Percentiles rank a stretch among this genome's conserved stretches.
These are phyloP conservation scores for Napeogenes sylphis DNA, from an alignment of 2,888 invertebrate genomes.

Conservation along the genomic window DNA sequence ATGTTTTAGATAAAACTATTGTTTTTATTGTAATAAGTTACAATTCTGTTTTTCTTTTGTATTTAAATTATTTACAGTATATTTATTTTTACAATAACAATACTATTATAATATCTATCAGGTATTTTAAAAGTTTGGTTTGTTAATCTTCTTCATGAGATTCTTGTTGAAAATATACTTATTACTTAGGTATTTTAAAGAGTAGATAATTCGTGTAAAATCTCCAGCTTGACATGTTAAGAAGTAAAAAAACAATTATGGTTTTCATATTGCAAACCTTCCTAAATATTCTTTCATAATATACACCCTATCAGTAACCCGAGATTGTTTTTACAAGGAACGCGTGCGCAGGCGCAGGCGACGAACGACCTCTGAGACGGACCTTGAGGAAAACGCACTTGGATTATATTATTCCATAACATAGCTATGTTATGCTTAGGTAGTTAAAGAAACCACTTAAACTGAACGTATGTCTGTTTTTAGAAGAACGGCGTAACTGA, in stretches of 20 bases:
- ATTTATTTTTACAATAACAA: too few species aligned
- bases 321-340: constrained; percentile 64
- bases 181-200: too few species aligned
- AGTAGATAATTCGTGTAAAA: too few species aligned
- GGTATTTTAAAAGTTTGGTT: too few species aligned
- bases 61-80: too few species aligned
- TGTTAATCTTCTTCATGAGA: too few species aligned
- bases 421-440: not conserved
- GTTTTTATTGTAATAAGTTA: not conserved
- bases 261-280: not conserved
- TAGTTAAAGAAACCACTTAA: too few species aligned
- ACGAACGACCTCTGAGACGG: constrained; percentile 63
- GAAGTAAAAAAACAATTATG: too few species aligned
- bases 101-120: too few species aligned
- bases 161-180: too few species aligned
- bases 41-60: constrained; percentile 4
- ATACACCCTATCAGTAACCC: constrained; percentile 46
- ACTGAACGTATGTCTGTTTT: too few species aligned
- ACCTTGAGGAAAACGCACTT: constrained; percentile 52
- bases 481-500: not conserved
- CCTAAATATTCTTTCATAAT: constrained; percentile 3
- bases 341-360: constrained; percentile 53
- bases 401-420: constrained; percentile 34
- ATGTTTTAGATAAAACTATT: not conserved
- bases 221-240: too few species aligned